A percentile compares a stretch with the other conserved stretches of the same genome.
Conservation (phyloP, 2,888 invertebrate genomes). For the Eumacrocentrus americanus region DNA sequence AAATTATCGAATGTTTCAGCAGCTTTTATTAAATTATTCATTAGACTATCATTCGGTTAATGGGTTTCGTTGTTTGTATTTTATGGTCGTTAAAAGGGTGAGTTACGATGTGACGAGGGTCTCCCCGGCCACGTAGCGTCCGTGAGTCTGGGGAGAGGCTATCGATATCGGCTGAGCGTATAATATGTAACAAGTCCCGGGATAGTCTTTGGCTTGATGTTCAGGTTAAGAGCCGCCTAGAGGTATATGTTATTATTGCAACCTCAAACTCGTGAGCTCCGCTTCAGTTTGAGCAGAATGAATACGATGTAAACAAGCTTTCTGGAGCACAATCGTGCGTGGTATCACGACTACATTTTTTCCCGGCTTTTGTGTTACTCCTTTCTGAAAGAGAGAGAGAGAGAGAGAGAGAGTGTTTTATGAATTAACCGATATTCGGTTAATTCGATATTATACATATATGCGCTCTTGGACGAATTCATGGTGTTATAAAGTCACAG, state of each 20-base stretch:
- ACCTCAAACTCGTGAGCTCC: no score
- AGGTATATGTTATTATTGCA: no score
- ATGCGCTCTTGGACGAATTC: constrained; percentile 1
- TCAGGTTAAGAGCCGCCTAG: no score
- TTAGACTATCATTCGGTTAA: neutral
- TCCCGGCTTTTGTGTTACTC: neutral
- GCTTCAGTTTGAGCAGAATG: constrained; percentile 35
- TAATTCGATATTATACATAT: neutral
- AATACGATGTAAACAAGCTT: constrained; percentile 48
- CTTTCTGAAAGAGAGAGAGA: no score
- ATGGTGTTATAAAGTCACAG: constrained; percentile 14
- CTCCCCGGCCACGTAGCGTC: constrained; percentile 10
- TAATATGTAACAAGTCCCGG: no score
- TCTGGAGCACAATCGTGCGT: constrained; percentile 22
- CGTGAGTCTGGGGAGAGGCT: no score
- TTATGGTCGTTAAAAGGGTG: constrained; percentile 34
- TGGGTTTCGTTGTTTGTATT: constrained; percentile 26
- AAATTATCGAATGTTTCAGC: no score
- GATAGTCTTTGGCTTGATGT: no score
- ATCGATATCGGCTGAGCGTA: neutral
- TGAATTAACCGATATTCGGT: neutral
- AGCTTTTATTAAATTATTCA: neutral
- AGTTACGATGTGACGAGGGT: constrained; percentile 33
- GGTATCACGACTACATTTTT: constrained; percentile 9
- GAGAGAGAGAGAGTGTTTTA: no score